Percentiles rank a stretch among this genome's conserved stretches.
phyloP scores from a whole-genome alignment of 1,140 invertebrate species.

The Pseudomyrmex cubaensis region DNA sequence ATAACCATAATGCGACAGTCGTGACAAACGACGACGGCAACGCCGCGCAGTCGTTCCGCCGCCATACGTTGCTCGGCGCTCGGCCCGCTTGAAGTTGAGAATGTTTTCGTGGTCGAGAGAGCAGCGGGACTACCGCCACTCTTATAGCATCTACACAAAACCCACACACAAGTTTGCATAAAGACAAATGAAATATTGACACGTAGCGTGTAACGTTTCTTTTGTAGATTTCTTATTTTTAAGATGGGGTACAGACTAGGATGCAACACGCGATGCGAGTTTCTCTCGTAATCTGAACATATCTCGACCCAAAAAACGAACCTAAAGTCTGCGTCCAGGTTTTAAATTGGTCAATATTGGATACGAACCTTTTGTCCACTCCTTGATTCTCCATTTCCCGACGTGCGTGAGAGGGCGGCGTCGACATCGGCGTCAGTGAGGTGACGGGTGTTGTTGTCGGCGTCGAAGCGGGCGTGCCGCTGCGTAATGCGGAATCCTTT shows the following conservation, averaged over 20 bases:
- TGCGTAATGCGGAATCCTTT: conserved; percentile 77
- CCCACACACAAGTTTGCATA: not conserved
- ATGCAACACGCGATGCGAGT: too few species aligned
- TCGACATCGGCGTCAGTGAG: conserved; percentile 76
- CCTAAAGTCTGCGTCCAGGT: too few species aligned
- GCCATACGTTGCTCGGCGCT: conserved; percentile 77
- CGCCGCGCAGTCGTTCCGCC: conserved; percentile 89
- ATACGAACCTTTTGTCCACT: conserved; percentile 78
- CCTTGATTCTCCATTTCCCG: conserved; percentile 86
- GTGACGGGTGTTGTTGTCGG: conserved; percentile 80
- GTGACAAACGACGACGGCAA: conserved; percentile 95
- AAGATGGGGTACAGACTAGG: too few species aligned
- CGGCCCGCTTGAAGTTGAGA: conserved; percentile 71
- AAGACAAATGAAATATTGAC: too few species aligned
- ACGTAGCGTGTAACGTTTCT: too few species aligned
- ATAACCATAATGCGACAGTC: conserved; percentile 97
- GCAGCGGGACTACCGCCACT: conserved; percentile 79
- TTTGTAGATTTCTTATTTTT: too few species aligned
- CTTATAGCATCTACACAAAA: conserved; percentile 63
- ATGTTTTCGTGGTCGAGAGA: conserved; percentile 76
- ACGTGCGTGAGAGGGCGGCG: conserved; percentile 82
- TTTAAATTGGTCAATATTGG: not conserved
- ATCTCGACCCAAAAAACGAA: too few species aligned
- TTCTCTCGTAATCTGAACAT: too few species aligned
- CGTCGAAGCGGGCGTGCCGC: conserved; percentile 74